Evolutionary conservation across 2,888 invertebrate genomes (phyloP).

Genomic region (Orthonychiurus folsomi): DNA sequence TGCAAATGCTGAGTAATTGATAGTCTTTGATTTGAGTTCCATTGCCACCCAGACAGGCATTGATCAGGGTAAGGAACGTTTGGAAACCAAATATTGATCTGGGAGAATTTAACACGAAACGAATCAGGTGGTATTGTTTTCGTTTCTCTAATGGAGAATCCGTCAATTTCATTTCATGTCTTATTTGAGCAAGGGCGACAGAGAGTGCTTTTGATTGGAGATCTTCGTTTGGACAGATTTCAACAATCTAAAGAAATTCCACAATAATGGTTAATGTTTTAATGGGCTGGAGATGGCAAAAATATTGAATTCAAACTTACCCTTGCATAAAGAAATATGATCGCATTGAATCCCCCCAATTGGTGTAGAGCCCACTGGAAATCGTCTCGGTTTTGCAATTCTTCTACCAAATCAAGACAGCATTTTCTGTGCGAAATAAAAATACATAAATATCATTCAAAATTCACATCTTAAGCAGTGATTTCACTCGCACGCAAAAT

Average conservation of each 20-base stretch:
- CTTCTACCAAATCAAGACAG: constrained; percentile 28
- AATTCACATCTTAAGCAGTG: too few relatives aligned
- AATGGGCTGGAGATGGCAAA: not conserved
- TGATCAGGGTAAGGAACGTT: constrained; percentile 34
- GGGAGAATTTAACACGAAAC: constrained; percentile 35
- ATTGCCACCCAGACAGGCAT: constrained; percentile 31
- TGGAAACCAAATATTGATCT: constrained; percentile 35
- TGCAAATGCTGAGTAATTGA: constrained; percentile 32
- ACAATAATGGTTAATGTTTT: not conserved
- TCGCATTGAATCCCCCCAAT: constrained; percentile 36
- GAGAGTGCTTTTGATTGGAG: constrained; percentile 36
- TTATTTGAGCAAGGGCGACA: constrained; percentile 34
- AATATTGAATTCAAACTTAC: constrained; percentile 21
- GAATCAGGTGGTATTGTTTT: constrained; percentile 33
- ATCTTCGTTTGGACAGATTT: constrained; percentile 36
- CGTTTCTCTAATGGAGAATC: constrained; percentile 27
- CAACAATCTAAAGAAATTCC: constrained; percentile 31
- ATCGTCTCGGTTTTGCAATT: constrained; percentile 36
- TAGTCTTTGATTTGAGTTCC: constrained; percentile 36
- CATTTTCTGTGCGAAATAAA: too few relatives aligned
- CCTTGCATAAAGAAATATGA: constrained; percentile 37
- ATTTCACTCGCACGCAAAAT: too few relatives aligned
- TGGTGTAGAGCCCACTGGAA: constrained; percentile 40
- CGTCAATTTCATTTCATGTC: constrained; percentile 34
- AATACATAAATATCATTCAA: too few relatives aligned